These are phyloP conservation scores for Orthosia gracilis DNA, from an alignment of 2,888 invertebrate species.

Conservation along the genomic window DNA sequence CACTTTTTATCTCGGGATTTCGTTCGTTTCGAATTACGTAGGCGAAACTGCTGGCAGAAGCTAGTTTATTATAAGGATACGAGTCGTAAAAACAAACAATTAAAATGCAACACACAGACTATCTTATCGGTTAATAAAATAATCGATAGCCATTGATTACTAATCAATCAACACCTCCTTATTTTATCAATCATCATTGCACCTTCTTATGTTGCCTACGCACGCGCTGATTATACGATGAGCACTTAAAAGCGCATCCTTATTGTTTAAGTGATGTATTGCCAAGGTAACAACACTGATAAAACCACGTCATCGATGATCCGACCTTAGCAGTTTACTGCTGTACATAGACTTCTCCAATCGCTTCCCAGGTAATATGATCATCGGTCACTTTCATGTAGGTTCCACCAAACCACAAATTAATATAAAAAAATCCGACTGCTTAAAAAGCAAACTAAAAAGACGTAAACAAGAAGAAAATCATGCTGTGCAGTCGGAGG, in stretches of 20 bases:
- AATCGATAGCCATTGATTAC: conserved; percentile 20
- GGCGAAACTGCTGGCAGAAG: no score
- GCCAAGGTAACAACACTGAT: background rate
- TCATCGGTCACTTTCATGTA: background rate
- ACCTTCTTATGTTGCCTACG: conserved; percentile 10
- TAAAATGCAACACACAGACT: conserved; percentile 20
- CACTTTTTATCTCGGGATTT: no score
- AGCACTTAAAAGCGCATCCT: conserved; percentile 26
- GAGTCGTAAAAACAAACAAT: conserved; percentile 8
- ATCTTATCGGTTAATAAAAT: conserved; percentile 10
- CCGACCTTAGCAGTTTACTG: background rate
- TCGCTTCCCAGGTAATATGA: background rate
- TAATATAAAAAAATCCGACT: no score
- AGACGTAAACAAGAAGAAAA: no score
- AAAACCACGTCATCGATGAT: background rate
- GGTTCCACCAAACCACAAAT: background rate
- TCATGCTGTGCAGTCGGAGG: no score
- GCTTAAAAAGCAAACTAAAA: no score
- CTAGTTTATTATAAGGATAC: background rate
- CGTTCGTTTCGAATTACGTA: no score
- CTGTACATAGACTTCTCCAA: background rate
- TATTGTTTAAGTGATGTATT: conserved; percentile 20
- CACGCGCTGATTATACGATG: conserved; percentile 4
- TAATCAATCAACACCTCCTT: conserved; percentile 16
- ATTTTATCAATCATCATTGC: conserved; percentile 12